Percentiles rank a stretch among this genome's conserved stretches.
Evolutionary conservation across 2,113 vertebrate species (phyloP).

Genomic region (Setophaga petechia): DNA sequence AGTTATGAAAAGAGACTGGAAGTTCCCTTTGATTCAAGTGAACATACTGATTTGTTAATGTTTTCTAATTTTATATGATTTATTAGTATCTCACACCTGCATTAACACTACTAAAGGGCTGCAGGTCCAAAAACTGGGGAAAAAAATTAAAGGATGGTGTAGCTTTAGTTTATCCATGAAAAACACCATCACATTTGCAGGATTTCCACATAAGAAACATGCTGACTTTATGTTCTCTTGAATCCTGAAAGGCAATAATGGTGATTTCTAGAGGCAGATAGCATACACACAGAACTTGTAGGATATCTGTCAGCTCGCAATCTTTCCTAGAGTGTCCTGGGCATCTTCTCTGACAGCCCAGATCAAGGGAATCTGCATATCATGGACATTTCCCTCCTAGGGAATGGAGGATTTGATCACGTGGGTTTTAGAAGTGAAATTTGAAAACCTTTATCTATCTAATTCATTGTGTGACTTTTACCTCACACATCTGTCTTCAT

Average conservation of each 20-base stretch:
- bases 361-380: not conserved
- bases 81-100: not conserved
- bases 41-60: not conserved
- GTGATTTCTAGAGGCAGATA: not conserved
- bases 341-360: not conserved
- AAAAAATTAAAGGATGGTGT: not conserved
- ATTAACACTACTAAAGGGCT: not conserved
- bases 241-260: not conserved
- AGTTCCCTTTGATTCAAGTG: not conserved
- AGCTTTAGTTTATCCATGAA: not conserved
- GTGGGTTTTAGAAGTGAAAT: not conserved
- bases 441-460: not conserved
- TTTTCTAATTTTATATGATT: not conserved
- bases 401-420: not conserved
- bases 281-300: not conserved
- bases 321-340: not conserved
- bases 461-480: not conserved
- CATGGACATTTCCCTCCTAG: not conserved
- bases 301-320: not conserved
- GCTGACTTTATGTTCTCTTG: not conserved
- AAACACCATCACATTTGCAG: not conserved
- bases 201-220: not conserved
- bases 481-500: not conserved
- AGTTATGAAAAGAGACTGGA: not conserved
- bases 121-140: not conserved